Evolutionary conservation across 2,113 vertebrate species (phyloP), one percentile per base, ranked within the genome.

Genomic region (Crotalus helleri): DNA sequence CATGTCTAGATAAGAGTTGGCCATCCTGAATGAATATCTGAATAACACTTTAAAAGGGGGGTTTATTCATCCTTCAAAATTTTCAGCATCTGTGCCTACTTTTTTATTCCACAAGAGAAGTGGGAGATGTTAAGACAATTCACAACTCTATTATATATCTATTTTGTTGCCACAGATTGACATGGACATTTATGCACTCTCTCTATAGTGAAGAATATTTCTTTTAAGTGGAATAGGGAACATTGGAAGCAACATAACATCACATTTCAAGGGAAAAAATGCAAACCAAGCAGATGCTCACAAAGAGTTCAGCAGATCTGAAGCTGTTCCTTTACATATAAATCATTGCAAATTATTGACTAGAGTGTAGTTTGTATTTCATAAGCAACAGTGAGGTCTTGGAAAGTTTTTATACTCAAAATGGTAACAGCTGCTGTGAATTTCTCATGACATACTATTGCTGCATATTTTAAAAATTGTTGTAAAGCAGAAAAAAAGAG

Each of bases 361-460:
- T 5, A 55, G 91, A 51, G 39, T 29, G 91, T 55, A 86, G 90
- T 23, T 4, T 0, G 5, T 88, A 64, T 29, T 92, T 92, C 53
- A n/a, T 96, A 89, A 53, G 94, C 3, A 0, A 92, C 4, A 0
- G 74, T 5, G 89, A 54, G 88, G n/a, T 87, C 81, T 93, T 93
- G 92, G 92, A 54, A 93, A 87, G 54, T n/a, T 58, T 90, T 93
- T 57, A 53, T 51, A 61, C 2, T 85, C 88, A 90, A 58, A 90
- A 90, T 44, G 54, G n/a, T 61, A 90, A 87, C 74, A 93, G 92
- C 92, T 93, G 92, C 49, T 87, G 88, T 54, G 55, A 49, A 93
- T 90, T 87, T 53, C 39, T 74, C 44, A 39, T 61, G 74, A 46
- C 3, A 49, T 19, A 86, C 39, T 26, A 33, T 54, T 59, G 46